These are phyloP conservation scores for Apteryx mantelli DNA, from an alignment of 2,113 vertebrate species.

Conservation along the genomic window DNA sequence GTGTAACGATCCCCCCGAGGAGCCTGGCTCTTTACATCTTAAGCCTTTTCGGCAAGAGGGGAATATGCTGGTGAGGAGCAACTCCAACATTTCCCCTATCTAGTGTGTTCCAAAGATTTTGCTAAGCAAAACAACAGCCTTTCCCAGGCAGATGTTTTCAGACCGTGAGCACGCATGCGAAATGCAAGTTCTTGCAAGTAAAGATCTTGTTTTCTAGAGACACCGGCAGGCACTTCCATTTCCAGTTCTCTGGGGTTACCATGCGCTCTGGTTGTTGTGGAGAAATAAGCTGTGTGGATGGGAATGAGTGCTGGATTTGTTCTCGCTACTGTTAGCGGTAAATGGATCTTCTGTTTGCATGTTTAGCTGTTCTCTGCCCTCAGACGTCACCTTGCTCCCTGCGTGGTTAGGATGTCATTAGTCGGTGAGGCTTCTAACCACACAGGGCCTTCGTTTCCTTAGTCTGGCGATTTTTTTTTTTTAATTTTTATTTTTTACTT, in stretches of 20 bases:
- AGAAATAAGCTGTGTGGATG: not conserved
- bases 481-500: not conserved
- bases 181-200: not conserved
- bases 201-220: not conserved
- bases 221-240: not conserved
- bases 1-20: not conserved
- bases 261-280: not conserved
- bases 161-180: not conserved
- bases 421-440: slow-evolving; percentile 7
- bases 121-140: not conserved
- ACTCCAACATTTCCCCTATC: not conserved
- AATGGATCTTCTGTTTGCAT: slow-evolving; percentile 31
- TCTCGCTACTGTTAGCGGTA: slow-evolving; percentile 15
- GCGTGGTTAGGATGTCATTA: not conserved
- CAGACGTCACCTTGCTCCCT: not conserved
- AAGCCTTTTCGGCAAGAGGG: not conserved
- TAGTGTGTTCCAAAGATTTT: not conserved
- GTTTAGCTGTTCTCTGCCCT: slow-evolving; percentile 9
- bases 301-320: not conserved
- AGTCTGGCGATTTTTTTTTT: not conserved
- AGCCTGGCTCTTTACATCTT: too few relatives aligned
- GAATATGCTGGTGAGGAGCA: not conserved
- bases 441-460: not conserved
- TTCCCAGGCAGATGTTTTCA: not conserved
- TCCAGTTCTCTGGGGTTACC: not conserved